phyloP scores from a whole-genome alignment of 2,797 vertebrate species.

The Erpetoichthys calabaricus region DNA sequence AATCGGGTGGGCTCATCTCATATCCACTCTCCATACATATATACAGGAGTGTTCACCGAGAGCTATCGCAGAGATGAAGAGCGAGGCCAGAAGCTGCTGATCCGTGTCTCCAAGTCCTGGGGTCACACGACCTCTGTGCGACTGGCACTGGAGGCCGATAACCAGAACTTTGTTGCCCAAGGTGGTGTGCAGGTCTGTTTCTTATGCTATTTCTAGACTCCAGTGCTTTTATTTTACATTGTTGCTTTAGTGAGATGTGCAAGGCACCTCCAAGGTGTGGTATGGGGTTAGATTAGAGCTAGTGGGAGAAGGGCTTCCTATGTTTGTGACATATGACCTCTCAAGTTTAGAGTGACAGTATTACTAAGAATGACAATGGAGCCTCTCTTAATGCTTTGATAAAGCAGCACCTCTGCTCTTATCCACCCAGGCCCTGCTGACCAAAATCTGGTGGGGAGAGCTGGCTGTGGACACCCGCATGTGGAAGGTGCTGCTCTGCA shows the following conservation, averaged over 20 bases:
- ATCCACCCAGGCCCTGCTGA: constrained; percentile 65
- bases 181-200: constrained; percentile 61
- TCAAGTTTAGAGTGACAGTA: too few relatives aligned
- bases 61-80: constrained; percentile 66
- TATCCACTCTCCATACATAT: neutral
- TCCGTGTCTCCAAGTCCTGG: constrained; percentile 70
- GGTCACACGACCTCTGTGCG: constrained; percentile 74
- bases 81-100: constrained; percentile 69
- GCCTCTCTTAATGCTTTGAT: neutral
- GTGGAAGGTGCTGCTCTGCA: constrained; percentile 65
- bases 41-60: constrained; percentile 73
- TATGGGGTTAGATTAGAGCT: too few relatives aligned
- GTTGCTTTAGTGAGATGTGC: too few relatives aligned
- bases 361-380: too few relatives aligned
- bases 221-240: too few relatives aligned
- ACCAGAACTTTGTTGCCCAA: constrained; percentile 79
- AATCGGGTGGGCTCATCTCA: neutral
- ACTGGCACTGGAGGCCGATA: constrained; percentile 72
- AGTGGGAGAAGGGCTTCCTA: too few relatives aligned
- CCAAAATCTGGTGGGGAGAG: constrained; percentile 90
- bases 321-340: too few relatives aligned
- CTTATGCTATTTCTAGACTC: too few relatives aligned
- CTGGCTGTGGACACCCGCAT: constrained; percentile 66
- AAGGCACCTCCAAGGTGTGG: too few relatives aligned
- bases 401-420: neutral